phyloP scores from a whole-genome alignment of 2,797 vertebrate species.

The Phalanger gymnotis region DNA sequence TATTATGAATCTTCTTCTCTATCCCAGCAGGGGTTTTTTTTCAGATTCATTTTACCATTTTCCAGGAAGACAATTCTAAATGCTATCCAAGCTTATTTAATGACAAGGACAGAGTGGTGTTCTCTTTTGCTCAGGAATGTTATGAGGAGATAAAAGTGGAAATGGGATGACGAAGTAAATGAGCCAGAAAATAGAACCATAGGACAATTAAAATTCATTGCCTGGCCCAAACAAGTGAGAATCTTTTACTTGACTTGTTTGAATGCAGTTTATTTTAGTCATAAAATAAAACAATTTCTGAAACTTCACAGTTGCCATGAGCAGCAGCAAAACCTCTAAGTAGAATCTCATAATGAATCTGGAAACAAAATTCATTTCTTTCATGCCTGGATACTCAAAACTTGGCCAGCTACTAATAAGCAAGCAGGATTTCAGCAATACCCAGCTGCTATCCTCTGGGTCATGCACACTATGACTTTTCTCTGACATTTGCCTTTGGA shows the following conservation, averaged over 20 bases:
- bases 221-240: slow-evolving; percentile 41
- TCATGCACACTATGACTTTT: slow-evolving; percentile 26
- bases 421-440: not conserved
- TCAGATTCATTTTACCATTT: slow-evolving; percentile 52
- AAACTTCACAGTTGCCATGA: slow-evolving; percentile 65
- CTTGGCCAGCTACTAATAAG: slow-evolving; percentile 32
- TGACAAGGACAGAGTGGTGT: slow-evolving; percentile 63
- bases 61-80: slow-evolving; percentile 53
- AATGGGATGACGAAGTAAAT: slow-evolving; percentile 69
- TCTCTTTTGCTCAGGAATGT: slow-evolving; percentile 59
- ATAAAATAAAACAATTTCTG: slow-evolving; percentile 65
- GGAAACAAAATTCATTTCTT: slow-evolving; percentile 57
- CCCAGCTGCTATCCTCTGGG: slow-evolving; percentile 48
- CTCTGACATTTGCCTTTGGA: slow-evolving; percentile 60
- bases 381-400: slow-evolving; percentile 22
- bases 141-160: slow-evolving; percentile 70
- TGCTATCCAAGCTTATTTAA: slow-evolving; percentile 71
- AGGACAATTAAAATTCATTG: slow-evolving; percentile 67
- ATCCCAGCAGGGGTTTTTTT: not conserved
- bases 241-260: slow-evolving; percentile 65
- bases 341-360: slow-evolving; percentile 70
- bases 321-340: slow-evolving; percentile 65
- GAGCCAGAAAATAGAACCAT: slow-evolving; percentile 65
- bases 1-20: not conserved
- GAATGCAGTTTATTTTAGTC: slow-evolving; percentile 69